Evolutionary conservation across 2,888 invertebrate species (phyloP).

Genomic region (Ormia ochracea): DNA sequence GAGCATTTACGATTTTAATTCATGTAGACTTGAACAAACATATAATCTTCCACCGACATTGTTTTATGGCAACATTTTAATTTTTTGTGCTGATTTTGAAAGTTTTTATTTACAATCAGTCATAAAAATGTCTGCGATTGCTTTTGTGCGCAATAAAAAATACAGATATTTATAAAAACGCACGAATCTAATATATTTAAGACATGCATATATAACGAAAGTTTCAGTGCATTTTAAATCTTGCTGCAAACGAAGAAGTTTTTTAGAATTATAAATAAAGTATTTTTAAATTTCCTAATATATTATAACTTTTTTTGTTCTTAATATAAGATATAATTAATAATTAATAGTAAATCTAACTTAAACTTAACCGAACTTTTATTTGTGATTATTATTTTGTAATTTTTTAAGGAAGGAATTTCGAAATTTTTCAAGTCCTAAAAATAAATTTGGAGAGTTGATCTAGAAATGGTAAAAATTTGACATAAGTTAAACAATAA

Average conservation of each 20-base stretch:
- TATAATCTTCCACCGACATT: conserved; percentile 35
- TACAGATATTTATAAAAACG: conserved; percentile 36
- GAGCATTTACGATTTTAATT: conserved; percentile 31
- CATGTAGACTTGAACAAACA: conserved; percentile 13
- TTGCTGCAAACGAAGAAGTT: background rate
- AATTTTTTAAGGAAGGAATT: too few relatives aligned
- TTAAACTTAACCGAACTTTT: too few relatives aligned
- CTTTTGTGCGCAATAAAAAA: conserved; percentile 26
- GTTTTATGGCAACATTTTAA: conserved; percentile 43
- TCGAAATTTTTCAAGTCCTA: too few relatives aligned
- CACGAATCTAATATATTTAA: conserved; percentile 22
- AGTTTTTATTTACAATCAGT: conserved; percentile 19
- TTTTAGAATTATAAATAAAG: background rate
- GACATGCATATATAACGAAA: conserved; percentile 22
- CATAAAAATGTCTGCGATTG: conserved; percentile 55
- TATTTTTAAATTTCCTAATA: background rate
- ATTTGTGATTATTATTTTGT: too few relatives aligned
- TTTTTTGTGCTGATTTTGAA: conserved; percentile 27
- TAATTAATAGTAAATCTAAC: too few relatives aligned
- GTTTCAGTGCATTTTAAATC: background rate
- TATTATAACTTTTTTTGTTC: background rate
- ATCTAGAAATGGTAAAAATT: too few relatives aligned
- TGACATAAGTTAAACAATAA: too few relatives aligned
- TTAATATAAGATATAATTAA: too few relatives aligned
- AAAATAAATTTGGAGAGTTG: too few relatives aligned